Evolutionary conservation across 2,113 vertebrate genomes (phyloP).

Genomic region (Sturnus vulgaris): DNA sequence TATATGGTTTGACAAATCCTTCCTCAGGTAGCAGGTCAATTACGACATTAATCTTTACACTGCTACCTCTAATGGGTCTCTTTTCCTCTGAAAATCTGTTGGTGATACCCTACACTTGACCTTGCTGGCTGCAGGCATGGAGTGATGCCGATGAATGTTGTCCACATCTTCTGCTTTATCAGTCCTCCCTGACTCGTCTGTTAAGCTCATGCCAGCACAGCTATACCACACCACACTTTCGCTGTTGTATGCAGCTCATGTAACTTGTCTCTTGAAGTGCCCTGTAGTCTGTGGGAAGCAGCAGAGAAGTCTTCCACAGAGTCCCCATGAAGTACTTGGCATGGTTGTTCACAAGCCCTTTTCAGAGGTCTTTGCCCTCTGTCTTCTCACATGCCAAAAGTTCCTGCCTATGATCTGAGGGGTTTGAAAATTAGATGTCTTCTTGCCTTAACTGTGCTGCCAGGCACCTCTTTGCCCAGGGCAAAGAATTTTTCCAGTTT

Average conservation of each 20-base stretch:
- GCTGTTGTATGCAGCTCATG: neutral
- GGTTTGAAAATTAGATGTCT: neutral
- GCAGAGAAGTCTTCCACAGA: neutral
- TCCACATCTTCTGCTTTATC: neutral
- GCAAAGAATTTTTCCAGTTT: neutral
- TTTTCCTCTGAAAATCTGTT: neutral
- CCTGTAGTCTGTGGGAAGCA: neutral
- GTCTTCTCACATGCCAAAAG: neutral
- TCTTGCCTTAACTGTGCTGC: neutral
- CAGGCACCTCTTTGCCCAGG: neutral
- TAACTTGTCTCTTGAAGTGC: neutral
- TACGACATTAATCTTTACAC: neutral
- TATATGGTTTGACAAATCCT: neutral
- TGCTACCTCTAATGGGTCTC: neutral
- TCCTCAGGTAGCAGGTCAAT: neutral
- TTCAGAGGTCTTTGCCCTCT: neutral
- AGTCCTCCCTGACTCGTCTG: fast-evolving
- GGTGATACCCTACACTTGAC: neutral
- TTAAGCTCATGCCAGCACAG: neutral
- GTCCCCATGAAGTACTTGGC: neutral
- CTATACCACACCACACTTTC: no score
- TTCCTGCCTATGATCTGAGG: neutral
- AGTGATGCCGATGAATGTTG: neutral
- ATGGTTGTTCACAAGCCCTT: neutral
- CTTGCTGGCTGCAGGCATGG: neutral